Evolutionary conservation across 2,113 vertebrate species (phyloP).

Genomic region (Poeciliopsis retropinna): DNA sequence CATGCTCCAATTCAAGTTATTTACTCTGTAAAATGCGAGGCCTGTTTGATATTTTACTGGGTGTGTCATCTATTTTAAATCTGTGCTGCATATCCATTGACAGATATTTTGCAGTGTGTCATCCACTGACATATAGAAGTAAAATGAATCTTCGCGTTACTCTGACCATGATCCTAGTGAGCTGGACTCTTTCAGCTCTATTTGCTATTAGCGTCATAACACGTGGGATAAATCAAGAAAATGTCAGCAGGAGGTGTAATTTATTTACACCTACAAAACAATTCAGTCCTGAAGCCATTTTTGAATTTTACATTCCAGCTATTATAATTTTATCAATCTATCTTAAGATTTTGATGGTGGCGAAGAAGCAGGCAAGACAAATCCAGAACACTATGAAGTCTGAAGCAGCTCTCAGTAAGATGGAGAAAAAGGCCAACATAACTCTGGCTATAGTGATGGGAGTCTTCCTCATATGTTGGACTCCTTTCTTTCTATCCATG

Average conservation of each 20-base stretch:
- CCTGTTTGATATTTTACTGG: neutral
- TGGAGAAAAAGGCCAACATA: slow-evolving; percentile 31
- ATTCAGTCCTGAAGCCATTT: neutral
- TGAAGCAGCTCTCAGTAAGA: neutral
- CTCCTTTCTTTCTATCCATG: slow-evolving; percentile 27
- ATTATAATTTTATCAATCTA: slow-evolving; percentile 18
- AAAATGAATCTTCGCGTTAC: neutral
- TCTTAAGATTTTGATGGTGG: slow-evolving; percentile 20
- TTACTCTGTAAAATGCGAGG: slow-evolving; percentile 3
- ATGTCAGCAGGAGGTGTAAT: neutral
- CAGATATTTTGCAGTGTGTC: slow-evolving; percentile 23
- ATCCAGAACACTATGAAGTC: slow-evolving; percentile 18
- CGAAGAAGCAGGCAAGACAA: slow-evolving; percentile 6
- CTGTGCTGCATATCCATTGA: slow-evolving; percentile 34
- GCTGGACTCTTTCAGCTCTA: neutral
- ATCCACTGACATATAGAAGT: slow-evolving; percentile 6
- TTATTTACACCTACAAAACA: neutral
- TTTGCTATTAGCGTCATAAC: neutral
- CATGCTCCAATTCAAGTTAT: neutral
- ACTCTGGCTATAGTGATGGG: slow-evolving; percentile 31
- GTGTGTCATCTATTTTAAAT: neutral
- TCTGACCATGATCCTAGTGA: neutral
- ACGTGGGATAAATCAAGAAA: neutral
- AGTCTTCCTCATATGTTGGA: slow-evolving; percentile 30
- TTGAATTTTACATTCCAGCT: slow-evolving; percentile 10